Conservation (phyloP, 2,888 invertebrate genomes). For the Lepidochrysops patricia region DNA sequence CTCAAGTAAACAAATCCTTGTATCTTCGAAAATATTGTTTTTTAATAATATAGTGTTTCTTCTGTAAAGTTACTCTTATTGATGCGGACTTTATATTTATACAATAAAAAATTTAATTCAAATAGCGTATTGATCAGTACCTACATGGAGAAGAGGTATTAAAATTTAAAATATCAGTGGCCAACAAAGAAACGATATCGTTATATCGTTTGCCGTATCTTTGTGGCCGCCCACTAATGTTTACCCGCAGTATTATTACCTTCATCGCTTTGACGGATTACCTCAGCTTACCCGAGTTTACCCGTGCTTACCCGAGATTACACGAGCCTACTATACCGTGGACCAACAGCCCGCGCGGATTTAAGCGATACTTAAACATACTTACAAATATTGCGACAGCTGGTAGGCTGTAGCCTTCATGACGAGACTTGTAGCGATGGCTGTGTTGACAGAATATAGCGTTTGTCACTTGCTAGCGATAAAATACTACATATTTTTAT, state of each 20-base stretch:
- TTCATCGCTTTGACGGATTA: slow-evolving; percentile 25
- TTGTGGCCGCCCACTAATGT: slow-evolving; percentile 29
- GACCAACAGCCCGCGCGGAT: slow-evolving; percentile 1
- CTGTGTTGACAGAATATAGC: background rate
- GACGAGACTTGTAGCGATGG: no score
- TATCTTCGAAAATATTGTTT: no score
- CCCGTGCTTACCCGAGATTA: background rate
- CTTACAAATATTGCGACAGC: background rate
- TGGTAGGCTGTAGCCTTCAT: no score
- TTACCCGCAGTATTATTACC: slow-evolving; percentile 27
- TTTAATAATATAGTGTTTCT: no score
- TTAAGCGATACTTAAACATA: background rate
- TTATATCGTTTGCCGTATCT: background rate
- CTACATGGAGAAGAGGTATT: no score
- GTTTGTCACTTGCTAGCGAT: background rate
- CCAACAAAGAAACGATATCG: background rate
- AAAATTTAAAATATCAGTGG: background rate
- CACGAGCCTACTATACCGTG: background rate
- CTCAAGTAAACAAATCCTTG: no score
- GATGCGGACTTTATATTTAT: no score
- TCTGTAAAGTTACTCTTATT: no score
- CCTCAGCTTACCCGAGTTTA: slow-evolving; percentile 13
- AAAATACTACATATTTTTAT: no score
- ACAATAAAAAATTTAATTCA: no score
- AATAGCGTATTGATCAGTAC: no score